Conservation (phyloP, 35 echinoderm and acorn worm species). For the Apostichopus californicus region DNA sequence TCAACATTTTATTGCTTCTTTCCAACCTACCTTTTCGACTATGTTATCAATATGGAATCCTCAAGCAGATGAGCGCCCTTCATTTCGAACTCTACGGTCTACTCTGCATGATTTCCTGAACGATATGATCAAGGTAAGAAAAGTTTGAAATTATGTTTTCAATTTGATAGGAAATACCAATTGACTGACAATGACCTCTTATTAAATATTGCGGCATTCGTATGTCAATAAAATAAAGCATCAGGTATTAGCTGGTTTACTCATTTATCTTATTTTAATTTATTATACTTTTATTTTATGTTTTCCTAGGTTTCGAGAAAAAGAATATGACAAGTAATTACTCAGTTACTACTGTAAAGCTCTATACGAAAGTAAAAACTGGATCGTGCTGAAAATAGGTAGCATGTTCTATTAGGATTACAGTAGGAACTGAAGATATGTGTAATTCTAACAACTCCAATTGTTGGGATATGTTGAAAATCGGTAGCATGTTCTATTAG, state of each 20-base stretch:
- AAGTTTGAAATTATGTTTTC: background rate
- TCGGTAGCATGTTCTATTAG: no score
- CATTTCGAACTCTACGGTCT: background rate
- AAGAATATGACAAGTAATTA: no score
- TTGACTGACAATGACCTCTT: background rate
- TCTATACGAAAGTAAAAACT: no score
- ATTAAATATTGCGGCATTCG: background rate
- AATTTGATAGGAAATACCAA: background rate
- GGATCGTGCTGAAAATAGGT: no score
- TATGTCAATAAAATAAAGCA: background rate
- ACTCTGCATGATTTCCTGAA: background rate
- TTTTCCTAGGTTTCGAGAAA: background rate
- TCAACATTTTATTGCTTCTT: background rate
- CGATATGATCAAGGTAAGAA: background rate
- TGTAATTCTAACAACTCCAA: no score
- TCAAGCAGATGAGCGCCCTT: background rate
- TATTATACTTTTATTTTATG: background rate
- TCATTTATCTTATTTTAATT: background rate
- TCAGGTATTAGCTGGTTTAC: background rate
- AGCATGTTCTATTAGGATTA: no score
- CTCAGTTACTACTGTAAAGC: no score
- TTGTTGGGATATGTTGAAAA: no score
- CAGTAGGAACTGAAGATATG: no score
- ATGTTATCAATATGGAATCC: background rate
- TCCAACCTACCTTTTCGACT: background rate